Evolutionary conservation across 2,888 invertebrate genomes (phyloP).

Genomic region (Strigamia transsilvanica): DNA sequence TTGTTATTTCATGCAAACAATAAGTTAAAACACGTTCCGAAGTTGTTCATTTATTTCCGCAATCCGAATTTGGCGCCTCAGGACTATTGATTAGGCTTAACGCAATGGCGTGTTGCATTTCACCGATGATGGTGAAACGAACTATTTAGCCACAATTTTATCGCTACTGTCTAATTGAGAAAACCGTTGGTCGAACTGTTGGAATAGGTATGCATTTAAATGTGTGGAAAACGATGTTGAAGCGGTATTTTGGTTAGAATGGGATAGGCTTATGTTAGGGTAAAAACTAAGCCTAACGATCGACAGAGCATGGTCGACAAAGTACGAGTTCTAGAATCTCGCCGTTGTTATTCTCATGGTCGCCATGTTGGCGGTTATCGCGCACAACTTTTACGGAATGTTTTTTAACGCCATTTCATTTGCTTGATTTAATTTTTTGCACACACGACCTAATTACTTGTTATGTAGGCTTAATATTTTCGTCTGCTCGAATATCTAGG

Average conservation of each 20-base stretch:
- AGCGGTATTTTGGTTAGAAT: neutral
- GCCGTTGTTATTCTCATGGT: conserved; percentile 17
- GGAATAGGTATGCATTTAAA: conserved; percentile 33
- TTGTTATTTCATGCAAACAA: neutral
- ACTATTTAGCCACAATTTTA: neutral
- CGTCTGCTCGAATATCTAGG: conserved; percentile 31
- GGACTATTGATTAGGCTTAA: conserved; percentile 49
- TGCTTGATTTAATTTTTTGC: neutral
- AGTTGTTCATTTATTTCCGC: conserved; percentile 12
- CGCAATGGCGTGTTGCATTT: conserved; percentile 50
- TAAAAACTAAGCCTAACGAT: conserved; percentile 42
- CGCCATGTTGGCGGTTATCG: conserved; percentile 43
- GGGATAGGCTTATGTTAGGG: conserved; percentile 48
- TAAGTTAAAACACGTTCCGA: neutral
- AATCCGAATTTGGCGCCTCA: conserved; percentile 44
- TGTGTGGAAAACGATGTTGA: neutral
- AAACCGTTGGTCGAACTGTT: neutral
- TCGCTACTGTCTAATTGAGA: neutral
- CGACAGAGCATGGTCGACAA: conserved; percentile 28
- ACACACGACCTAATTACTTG: neutral
- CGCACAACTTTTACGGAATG: neutral
- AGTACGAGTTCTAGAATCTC: conserved; percentile 7
- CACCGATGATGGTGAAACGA: conserved; percentile 40
- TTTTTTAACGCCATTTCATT: neutral
- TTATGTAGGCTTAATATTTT: neutral